Conservation (phyloP, 2,797 vertebrate species). For the Hapalemur alaotrensis region DNA sequence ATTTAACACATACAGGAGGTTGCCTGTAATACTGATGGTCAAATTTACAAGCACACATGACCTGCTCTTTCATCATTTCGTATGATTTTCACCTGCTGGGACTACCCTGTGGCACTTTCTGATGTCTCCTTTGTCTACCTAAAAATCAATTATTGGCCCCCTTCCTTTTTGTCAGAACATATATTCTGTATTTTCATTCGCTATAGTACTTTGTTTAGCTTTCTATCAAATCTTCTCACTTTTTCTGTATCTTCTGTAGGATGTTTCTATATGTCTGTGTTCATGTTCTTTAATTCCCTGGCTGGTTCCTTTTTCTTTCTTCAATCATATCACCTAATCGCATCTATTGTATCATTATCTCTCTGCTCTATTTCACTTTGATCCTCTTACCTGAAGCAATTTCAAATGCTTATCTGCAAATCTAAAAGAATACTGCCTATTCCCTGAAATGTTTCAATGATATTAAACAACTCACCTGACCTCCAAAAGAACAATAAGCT, state of each 20-base stretch:
- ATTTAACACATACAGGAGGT: neutral
- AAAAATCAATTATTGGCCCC: neutral
- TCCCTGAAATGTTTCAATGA: slow-evolving; percentile 12
- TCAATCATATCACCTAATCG: neutral
- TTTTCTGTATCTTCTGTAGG: neutral
- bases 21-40: no score
- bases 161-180: neutral
- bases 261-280: neutral
- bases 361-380: neutral
- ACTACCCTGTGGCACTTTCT: neutral
- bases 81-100: neutral
- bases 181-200: neutral
- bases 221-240: neutral
- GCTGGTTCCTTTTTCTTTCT: neutral
- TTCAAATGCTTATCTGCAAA: slow-evolving; percentile 24
- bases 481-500: neutral
- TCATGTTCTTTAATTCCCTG: neutral
- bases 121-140: neutral
- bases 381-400: neutral
- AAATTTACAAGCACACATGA: neutral
- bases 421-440: neutral
- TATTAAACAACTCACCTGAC: neutral
- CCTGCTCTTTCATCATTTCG: neutral
- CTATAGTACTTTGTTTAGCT: neutral
- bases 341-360: neutral